Evolutionary conservation across 2,113 vertebrate genomes (phyloP).

Genomic region (Pteruthius melanotis): DNA sequence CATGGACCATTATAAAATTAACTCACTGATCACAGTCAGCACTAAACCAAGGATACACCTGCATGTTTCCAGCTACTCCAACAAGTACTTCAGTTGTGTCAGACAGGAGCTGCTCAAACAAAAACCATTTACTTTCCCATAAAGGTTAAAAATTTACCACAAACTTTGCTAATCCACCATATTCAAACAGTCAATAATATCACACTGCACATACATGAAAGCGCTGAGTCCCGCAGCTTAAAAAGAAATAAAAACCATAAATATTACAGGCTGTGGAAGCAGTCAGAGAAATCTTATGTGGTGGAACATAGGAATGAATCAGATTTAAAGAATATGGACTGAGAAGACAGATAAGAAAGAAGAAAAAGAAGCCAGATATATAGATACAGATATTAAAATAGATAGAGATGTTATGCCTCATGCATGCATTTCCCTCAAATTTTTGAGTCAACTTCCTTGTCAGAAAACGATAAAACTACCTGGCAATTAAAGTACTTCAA

Average conservation of each 20-base stretch:
- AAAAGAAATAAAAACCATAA: background rate
- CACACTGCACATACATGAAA: background rate
- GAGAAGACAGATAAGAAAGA: background rate
- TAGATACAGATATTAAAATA: background rate
- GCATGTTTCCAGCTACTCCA: background rate
- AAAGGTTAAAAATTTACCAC: background rate
- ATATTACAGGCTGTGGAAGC: background rate
- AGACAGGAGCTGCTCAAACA: background rate
- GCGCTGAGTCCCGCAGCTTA: background rate
- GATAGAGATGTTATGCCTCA: background rate
- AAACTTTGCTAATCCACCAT: background rate
- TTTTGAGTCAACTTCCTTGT: background rate
- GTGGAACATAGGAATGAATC: background rate
- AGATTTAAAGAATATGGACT: background rate
- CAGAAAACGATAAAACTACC: background rate
- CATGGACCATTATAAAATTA: background rate
- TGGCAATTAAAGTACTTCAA: conserved; percentile 41
- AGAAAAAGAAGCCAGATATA: background rate
- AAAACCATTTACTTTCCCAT: background rate
- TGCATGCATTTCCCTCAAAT: background rate
- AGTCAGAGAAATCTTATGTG: background rate
- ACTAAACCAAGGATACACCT: background rate
- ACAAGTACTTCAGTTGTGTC: background rate
- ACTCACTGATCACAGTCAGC: background rate
- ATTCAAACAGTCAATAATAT: background rate